These are phyloP conservation scores for Parapristionchus giblindavisi DNA, from an alignment of 2,888 invertebrate genomes.

Conservation along the genomic window DNA sequence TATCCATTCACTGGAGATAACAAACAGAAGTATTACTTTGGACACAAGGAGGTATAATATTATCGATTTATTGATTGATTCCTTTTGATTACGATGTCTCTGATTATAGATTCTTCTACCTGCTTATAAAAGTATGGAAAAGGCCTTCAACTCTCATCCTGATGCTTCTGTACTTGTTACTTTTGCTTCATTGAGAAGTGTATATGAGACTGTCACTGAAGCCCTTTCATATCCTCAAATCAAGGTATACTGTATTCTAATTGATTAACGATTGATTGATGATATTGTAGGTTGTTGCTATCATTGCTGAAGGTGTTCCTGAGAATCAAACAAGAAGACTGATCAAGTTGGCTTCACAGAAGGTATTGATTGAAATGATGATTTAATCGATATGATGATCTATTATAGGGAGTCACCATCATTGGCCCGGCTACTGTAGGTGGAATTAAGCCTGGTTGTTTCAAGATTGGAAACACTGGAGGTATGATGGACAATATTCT, in stretches of 20 bases:
- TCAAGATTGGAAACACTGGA: slow-evolving; percentile 95
- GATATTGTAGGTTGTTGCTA: slow-evolving; percentile 84
- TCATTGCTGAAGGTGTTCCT: slow-evolving; percentile 98
- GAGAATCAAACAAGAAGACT: slow-evolving; percentile 96
- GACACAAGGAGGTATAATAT: slow-evolving; percentile 81
- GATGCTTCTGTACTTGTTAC: slow-evolving; percentile 93
- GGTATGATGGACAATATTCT: slow-evolving; percentile 99
- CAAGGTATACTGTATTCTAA: slow-evolving; percentile 40
- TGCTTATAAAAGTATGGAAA: slow-evolving; percentile 95
- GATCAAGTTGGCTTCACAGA: slow-evolving; percentile 73
- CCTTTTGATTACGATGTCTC: neutral
- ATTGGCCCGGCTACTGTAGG: slow-evolving; percentile 83
- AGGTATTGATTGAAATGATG: slow-evolving; percentile 11
- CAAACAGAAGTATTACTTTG: slow-evolving; percentile 99
- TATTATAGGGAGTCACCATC: slow-evolving; percentile 80
- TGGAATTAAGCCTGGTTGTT: slow-evolving; percentile 96
- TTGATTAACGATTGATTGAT: slow-evolving; percentile 20
- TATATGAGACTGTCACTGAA: slow-evolving; percentile 94
- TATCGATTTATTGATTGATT: neutral
- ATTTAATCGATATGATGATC: slow-evolving; percentile 4
- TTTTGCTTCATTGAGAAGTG: slow-evolving; percentile 95
- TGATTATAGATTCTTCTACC: slow-evolving; percentile 64
- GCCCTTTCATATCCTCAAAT: slow-evolving; percentile 87
- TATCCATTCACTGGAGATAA: slow-evolving; percentile 96
- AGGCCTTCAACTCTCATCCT: slow-evolving; percentile 92